phyloP scores from a whole-genome alignment of 23 tunicate genomes.

The Styela clava region DNA sequence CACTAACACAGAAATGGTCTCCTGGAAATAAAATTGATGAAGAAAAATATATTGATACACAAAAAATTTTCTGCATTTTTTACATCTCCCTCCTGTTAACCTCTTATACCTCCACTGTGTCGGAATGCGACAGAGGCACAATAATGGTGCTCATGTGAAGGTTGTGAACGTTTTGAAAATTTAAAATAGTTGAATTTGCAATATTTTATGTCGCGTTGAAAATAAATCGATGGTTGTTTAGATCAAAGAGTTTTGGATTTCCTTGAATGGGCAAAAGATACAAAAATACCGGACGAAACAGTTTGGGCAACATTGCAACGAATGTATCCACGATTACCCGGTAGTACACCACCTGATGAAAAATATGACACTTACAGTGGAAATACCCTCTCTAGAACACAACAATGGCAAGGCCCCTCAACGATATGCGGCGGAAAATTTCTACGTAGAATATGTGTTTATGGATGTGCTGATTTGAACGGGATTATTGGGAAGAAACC shows the following conservation, averaged over 20 bases:
- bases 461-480: conserved; percentile 77
- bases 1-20: too few relatives aligned
- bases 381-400: conserved; percentile 44
- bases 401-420: conserved; percentile 70
- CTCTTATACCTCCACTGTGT: too few relatives aligned
- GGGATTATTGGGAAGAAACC: conserved; percentile 74
- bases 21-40: too few relatives aligned
- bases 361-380: conserved; percentile 82
- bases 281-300: conserved; percentile 89
- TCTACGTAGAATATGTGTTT: conserved; percentile 70
- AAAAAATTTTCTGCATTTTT: neutral
- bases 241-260: conserved; percentile 47
- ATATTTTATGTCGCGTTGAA: neutral
- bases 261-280: conserved; percentile 70
- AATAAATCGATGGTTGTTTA: conserved; percentile 1
- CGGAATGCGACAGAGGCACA: too few relatives aligned
- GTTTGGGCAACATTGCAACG: conserved; percentile 94
- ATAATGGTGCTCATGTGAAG: too few relatives aligned
- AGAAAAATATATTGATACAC: neutral
- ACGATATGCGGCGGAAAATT: conserved; percentile 59
- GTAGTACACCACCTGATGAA: conserved; percentile 81
- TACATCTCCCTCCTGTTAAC: too few relatives aligned
- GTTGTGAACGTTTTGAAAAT: too few relatives aligned
- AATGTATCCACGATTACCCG: conserved; percentile 65
- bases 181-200: too few relatives aligned